Conservation (phyloP, 2,113 vertebrate genomes). For the Asarcornis scutulata region DNA sequence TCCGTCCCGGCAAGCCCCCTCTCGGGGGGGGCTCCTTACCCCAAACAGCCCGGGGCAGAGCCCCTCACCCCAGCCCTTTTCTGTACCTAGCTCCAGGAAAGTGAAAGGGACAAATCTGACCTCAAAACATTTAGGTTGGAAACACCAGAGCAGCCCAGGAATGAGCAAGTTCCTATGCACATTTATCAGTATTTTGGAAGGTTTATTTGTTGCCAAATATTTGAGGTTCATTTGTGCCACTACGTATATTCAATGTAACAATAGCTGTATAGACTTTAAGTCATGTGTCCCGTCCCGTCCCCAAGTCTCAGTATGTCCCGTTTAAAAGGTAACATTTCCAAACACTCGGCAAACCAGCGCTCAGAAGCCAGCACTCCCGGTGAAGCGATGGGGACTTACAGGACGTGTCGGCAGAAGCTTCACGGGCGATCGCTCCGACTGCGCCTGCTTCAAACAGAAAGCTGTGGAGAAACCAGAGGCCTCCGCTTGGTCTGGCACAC, state of each 20-base stretch:
- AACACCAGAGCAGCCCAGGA: background rate
- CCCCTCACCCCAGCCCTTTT: too few relatives aligned
- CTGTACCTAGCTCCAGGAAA: background rate
- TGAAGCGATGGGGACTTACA: rapidly evolving
- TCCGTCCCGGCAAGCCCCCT: too few relatives aligned
- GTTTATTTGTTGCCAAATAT: background rate
- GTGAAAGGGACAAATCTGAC: background rate
- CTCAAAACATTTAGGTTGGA: background rate
- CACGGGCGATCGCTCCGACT: rapidly evolving
- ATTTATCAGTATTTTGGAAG: background rate
- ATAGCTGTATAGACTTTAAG: background rate
- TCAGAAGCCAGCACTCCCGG: rapidly evolving
- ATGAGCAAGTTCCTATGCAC: background rate
- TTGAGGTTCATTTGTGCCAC: background rate
- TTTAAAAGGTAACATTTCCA: background rate
- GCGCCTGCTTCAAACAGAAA: rapidly evolving
- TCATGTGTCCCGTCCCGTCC: too few relatives aligned
- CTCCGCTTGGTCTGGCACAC: background rate
- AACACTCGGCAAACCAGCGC: background rate
- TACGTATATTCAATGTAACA: background rate
- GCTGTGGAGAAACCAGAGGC: rapidly evolving
- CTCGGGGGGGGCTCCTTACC: background rate
- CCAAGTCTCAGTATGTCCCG: background rate
- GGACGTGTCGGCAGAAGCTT: rapidly evolving
- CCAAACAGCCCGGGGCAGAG: background rate